A percentile compares a stretch with the other conserved stretches of the same genome.
phyloP scores from a whole-genome alignment of 2,888 invertebrate species.

The Cinara cedri region DNA sequence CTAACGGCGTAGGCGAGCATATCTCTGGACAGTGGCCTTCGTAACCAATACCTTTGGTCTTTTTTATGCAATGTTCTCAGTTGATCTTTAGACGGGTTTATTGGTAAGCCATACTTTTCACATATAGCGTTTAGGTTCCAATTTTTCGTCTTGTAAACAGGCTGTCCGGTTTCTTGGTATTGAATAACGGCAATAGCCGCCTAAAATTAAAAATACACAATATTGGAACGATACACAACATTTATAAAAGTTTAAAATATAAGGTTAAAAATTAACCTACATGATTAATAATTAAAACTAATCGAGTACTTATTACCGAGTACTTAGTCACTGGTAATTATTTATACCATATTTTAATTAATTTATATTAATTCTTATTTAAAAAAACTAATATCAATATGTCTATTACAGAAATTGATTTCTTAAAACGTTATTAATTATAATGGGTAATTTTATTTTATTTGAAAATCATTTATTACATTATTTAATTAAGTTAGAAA shows the following conservation, averaged over 20 bases:
- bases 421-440: no score
- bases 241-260: no score
- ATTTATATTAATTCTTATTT: no score
- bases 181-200: constrained; percentile 91
- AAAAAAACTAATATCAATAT: background rate
- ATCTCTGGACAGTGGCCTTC: constrained; percentile 84
- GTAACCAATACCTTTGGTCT: constrained; percentile 84
- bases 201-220: constrained; percentile 62
- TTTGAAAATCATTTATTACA: no score
- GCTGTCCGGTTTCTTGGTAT: constrained; percentile 85
- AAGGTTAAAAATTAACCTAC: no score
- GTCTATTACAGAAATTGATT: background rate
- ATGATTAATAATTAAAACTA: no score
- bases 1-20: constrained; percentile 91
- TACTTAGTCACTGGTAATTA: no score
- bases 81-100: constrained; percentile 90
- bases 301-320: no score
- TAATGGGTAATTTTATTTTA: no score
- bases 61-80: constrained; percentile 82
- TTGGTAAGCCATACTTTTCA: constrained; percentile 84
- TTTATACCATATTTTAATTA: no score
- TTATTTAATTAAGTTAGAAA: no score
- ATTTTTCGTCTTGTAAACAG: constrained; percentile 93
- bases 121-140: constrained; percentile 90
- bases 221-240: background rate